Evolutionary conservation across 2,113 vertebrate genomes (phyloP).

Genomic region (Strix aluco): DNA sequence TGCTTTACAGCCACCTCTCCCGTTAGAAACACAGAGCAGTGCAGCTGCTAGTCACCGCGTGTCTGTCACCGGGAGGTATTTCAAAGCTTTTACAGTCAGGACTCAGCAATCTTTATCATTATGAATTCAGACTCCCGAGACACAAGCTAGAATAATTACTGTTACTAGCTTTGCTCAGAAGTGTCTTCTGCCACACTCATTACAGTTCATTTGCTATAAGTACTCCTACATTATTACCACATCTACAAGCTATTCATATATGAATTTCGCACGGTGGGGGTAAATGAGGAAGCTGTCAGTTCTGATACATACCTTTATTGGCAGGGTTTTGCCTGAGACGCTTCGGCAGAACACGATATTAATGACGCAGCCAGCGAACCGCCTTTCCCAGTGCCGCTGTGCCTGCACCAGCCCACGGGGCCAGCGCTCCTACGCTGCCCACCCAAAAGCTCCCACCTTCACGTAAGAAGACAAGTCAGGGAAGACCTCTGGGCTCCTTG

Average conservation of each 20-base stretch:
- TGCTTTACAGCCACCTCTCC: background rate
- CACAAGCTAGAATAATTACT: background rate
- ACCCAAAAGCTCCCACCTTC: background rate
- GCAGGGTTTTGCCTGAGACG: background rate
- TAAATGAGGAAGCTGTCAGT: background rate
- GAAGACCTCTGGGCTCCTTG: background rate
- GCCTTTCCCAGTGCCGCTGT: background rate
- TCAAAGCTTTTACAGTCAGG: background rate
- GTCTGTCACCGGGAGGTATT: background rate
- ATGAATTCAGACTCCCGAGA: background rate
- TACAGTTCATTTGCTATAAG: background rate
- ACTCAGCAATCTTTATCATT: background rate
- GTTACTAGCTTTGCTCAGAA: background rate
- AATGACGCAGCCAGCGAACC: background rate
- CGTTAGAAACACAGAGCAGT: background rate
- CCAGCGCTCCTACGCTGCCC: background rate
- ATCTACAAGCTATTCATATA: background rate
- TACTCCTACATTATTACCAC: background rate
- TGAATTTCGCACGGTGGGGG: background rate
- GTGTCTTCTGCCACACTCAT: background rate
- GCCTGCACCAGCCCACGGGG: rapidly evolving
- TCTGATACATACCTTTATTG: background rate
- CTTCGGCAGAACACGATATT: background rate
- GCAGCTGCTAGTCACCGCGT: background rate
- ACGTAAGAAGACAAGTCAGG: rapidly evolving